These are phyloP conservation scores for Meda fulgida DNA, from an alignment of 2,797 vertebrate genomes.

Conservation along the genomic window DNA sequence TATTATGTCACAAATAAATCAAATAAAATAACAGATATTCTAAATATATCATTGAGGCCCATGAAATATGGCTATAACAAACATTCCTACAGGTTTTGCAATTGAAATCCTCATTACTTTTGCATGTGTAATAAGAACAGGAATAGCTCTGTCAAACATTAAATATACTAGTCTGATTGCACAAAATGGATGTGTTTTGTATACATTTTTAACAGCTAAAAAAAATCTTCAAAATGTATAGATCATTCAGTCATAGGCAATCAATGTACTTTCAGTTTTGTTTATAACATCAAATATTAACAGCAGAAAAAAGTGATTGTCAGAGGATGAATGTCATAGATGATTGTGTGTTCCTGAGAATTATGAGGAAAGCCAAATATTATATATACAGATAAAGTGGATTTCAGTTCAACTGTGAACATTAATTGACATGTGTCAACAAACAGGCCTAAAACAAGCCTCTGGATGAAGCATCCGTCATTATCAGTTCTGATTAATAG, in stretches of 20 bases:
- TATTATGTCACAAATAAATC: background rate
- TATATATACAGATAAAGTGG: background rate
- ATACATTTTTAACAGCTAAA: background rate
- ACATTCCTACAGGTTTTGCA: background rate
- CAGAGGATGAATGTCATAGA: background rate
- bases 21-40: background rate
- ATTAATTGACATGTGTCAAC: no score
- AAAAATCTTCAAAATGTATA: background rate
- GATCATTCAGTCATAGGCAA: no score
- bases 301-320: background rate
- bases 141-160: background rate
- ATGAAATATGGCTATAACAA: background rate
- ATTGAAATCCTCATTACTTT: background rate
- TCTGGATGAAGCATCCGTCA: background rate
- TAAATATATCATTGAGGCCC: background rate
- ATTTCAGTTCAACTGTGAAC: background rate
- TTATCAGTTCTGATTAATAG: background rate
- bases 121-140: background rate
- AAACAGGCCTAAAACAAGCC: background rate
- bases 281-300: background rate
- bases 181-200: background rate
- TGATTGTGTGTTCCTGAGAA: background rate
- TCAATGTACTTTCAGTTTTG: background rate
- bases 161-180: background rate
- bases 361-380: background rate